phyloP scores from a whole-genome alignment of 2,113 vertebrate species.

The Stigmatopora nigra region DNA sequence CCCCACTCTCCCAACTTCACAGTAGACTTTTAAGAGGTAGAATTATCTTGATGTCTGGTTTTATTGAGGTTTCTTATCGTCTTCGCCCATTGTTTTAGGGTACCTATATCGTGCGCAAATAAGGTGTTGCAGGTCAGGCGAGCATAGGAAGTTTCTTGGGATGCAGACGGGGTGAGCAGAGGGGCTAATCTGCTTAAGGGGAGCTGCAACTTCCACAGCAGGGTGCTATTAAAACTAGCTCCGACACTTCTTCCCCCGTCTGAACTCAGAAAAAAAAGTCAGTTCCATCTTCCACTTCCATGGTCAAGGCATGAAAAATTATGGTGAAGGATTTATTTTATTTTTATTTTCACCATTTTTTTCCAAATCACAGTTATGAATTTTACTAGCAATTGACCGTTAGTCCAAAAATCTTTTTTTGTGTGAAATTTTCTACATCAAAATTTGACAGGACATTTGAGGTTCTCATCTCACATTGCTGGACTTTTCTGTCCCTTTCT shows the following conservation, averaged over 20 bases:
- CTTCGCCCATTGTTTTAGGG: constrained; percentile 64
- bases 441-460: not conserved
- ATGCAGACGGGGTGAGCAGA: constrained; percentile 22
- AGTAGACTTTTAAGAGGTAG: constrained; percentile 69
- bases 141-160: constrained; percentile 5
- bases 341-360: constrained; percentile 26
- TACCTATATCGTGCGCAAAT: constrained; percentile 65
- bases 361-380: constrained; percentile 34
- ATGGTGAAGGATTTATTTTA: constrained; percentile 2
- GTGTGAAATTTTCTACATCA: no score
- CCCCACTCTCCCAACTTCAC: constrained; percentile 44
- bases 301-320: constrained; percentile 30
- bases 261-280: constrained; percentile 24
- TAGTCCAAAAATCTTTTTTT: not conserved
- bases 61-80: constrained; percentile 44
- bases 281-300: constrained; percentile 45
- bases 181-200: constrained; percentile 75
- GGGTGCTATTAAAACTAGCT: constrained; percentile 74
- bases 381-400: constrained; percentile 35
- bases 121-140: constrained; percentile 54
- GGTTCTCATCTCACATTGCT: constrained; percentile 7
- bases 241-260: constrained; percentile 32
- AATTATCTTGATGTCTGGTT: constrained; percentile 63
- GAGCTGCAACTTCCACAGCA: constrained; percentile 77
- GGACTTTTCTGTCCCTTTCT: constrained; percentile 52